phyloP scores from a whole-genome alignment of 2,797 vertebrate genomes.

The Botia almorhae region DNA sequence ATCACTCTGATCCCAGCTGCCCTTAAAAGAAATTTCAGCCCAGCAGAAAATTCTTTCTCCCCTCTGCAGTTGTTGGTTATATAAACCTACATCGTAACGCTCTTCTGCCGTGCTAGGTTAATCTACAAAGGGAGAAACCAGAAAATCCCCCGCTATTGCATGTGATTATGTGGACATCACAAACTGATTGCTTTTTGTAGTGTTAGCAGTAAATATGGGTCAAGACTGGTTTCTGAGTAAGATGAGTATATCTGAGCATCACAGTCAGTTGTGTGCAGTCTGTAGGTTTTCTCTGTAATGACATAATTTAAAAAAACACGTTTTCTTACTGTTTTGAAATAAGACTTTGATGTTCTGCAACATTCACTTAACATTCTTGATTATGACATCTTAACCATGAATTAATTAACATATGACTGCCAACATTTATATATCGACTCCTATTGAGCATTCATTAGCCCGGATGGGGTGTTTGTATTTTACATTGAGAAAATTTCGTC shows the following conservation, averaged over 20 bases:
- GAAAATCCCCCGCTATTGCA: slow-evolving; percentile 39
- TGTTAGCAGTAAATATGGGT: slow-evolving; percentile 5
- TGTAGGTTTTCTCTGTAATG: background rate
- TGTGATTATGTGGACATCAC: slow-evolving; percentile 56
- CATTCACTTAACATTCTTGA: no score
- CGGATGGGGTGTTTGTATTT: no score
- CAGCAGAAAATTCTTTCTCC: background rate
- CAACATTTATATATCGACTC: no score
- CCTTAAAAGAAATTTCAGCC: background rate
- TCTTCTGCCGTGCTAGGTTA: slow-evolving; percentile 34
- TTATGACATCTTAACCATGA: no score
- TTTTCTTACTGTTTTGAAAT: no score
- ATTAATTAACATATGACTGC: no score
- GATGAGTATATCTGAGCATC: background rate
- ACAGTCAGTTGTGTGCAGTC: background rate
- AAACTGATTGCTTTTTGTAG: slow-evolving; percentile 48
- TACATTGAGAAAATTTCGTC: no score
- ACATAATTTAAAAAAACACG: no score
- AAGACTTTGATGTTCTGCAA: no score
- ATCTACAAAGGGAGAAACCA: slow-evolving; percentile 53
- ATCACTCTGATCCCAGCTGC: slow-evolving; percentile 27
- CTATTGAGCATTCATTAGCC: no score
- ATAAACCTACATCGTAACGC: slow-evolving; percentile 40
- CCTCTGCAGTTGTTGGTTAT: slow-evolving; percentile 39
- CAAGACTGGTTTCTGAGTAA: background rate